Evolutionary conservation across 92 coral and sea anemone genomes (phyloP).

Genomic region (Meandrina meandrites): DNA sequence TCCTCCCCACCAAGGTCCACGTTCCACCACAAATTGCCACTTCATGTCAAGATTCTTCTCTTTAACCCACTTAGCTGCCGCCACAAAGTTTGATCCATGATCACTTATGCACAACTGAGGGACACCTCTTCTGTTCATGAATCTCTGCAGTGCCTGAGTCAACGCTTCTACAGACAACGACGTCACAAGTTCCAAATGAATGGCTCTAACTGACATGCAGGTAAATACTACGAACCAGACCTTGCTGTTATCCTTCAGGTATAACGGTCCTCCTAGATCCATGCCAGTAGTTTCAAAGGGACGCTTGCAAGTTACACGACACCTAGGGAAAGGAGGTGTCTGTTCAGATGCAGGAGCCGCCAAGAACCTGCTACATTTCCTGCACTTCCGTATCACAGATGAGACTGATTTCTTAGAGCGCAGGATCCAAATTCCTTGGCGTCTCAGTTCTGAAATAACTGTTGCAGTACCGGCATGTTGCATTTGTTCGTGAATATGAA

Average conservation of each 20-base stretch:
- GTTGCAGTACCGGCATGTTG: slow-evolving; percentile 31
- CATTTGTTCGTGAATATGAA: slow-evolving; percentile 26
- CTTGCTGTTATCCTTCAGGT: slow-evolving; percentile 22
- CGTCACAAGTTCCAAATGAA: too few species aligned
- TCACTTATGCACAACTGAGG: slow-evolving; percentile 23
- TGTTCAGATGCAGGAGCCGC: too few species aligned
- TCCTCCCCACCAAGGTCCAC: slow-evolving; percentile 19
- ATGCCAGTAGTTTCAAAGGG: slow-evolving; percentile 8
- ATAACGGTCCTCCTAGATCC: slow-evolving; percentile 22
- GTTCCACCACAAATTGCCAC: slow-evolving; percentile 16
- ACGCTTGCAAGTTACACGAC: slow-evolving; percentile 24
- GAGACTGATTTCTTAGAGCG: slow-evolving; percentile 24
- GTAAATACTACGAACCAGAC: slow-evolving; percentile 17
- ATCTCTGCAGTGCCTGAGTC: too few species aligned
- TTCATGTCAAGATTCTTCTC: slow-evolving; percentile 20
- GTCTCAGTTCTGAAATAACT: too few species aligned
- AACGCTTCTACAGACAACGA: too few species aligned
- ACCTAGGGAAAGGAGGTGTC: slow-evolving; percentile 16
- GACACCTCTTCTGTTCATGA: slow-evolving; percentile 35
- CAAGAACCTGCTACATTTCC: too few species aligned
- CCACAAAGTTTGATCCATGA: slow-evolving; percentile 15
- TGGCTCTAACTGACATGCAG: too few species aligned
- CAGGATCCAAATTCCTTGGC: slow-evolving; percentile 32
- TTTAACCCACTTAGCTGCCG: slow-evolving; percentile 15
- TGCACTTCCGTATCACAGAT: neutral